These are phyloP conservation scores for Gallinago jamesoni DNA, from an alignment of 2,113 vertebrate genomes.

Conservation along the genomic window DNA sequence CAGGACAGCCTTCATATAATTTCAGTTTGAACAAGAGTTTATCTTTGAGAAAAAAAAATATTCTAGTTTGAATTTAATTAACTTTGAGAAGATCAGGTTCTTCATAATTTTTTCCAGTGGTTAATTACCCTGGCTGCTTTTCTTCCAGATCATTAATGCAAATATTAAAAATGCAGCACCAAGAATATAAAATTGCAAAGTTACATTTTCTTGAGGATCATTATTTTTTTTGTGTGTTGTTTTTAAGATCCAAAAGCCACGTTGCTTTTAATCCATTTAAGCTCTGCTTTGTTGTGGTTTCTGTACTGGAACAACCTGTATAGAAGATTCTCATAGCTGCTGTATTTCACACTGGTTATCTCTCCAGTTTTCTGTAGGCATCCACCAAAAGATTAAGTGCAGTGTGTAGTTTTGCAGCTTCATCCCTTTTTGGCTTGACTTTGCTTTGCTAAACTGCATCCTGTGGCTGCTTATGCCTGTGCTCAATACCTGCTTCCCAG, in stretches of 20 bases:
- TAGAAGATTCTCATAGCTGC: not conserved
- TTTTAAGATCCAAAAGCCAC: not conserved
- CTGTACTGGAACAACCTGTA: not conserved
- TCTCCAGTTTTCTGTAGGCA: not conserved
- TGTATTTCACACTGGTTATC: not conserved
- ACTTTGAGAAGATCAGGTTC: not conserved
- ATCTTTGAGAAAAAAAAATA: not conserved
- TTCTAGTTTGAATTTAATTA: not conserved
- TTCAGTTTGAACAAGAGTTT: not conserved
- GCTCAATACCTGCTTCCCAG: not conserved
- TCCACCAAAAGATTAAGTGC: not conserved
- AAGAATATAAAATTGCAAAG: not conserved
- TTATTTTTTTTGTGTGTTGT: not conserved
- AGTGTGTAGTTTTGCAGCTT: not conserved
- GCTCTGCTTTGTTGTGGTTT: not conserved
- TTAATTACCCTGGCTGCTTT: not conserved
- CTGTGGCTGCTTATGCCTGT: not conserved
- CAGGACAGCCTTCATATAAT: not conserved
- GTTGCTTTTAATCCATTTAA: not conserved
- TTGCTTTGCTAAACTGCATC: not conserved
- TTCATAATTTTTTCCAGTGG: not conserved
- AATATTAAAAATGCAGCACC: not conserved
- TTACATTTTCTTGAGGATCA: not conserved
- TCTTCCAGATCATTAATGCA: conserved; percentile 11
- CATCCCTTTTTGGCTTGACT: not conserved